Evolutionary conservation across 2,888 invertebrate genomes (phyloP), one percentile per base, ranked within the genome.

Genomic region (Leucoptera coffeella): DNA sequence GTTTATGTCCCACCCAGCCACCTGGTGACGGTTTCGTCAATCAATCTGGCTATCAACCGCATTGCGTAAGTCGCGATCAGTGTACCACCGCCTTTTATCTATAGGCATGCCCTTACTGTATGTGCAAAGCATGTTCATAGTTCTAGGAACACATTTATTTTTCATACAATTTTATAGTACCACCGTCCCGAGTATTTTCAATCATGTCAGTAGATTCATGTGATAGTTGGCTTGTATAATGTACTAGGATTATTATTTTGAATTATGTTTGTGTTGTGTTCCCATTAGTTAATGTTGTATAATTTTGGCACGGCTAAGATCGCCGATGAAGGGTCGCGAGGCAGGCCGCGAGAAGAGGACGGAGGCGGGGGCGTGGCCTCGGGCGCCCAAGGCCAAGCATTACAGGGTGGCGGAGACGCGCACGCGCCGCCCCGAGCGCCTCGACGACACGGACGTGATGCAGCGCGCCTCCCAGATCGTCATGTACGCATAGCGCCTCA

Each of bases 21-120:
- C 80, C 85, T 88, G 78, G 86, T 84, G 83, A 87, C 86, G 72
- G 84, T 88, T 74, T 88, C 88, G 61, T 82, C 87, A 73, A 87
- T 88, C 78, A 88, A 88, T 81, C 83, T 88, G 74, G 84, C 86
- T 75, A 80, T 88, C 78, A 86, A 87, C 82, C 80, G 88, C 77
- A 88, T 88, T 74, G 86, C 85, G 88, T 88, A 87, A 88, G 88
- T 87, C 73, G 53, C n/a, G n/a, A n/a, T n/a, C n/a, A n/a, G 9
- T 17, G 17, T 9, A 7, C 9, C 17, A 17, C 17, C 9, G 9
- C 9, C 17, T 7, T 9, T 9, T 17, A 17, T 17, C 6, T 17
- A 9, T 17, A 17, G 6, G 17, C 17, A 9, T 17, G 17, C 17
- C 17, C 9, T 17, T n/a, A n/a, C n/a, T n/a, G n/a, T n/a, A n/a